Conservation (phyloP, 2,797 vertebrate genomes). For the Argyrosomus regius region DNA sequence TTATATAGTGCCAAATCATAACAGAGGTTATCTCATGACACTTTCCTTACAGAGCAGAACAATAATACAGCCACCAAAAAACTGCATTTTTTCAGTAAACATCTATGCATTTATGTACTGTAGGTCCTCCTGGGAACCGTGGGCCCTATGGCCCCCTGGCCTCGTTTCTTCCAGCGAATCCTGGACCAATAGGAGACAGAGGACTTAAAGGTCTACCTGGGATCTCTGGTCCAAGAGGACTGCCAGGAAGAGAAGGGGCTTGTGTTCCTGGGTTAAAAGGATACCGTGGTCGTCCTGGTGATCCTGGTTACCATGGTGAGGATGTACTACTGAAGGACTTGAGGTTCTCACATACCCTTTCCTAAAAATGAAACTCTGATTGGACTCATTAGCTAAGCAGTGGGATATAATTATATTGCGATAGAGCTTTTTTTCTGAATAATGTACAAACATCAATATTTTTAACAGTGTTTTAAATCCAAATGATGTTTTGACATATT, state of each 20-base stretch:
- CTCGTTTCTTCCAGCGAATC: not conserved
- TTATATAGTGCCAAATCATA: too few species aligned
- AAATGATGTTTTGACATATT: not conserved
- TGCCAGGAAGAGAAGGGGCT: conserved; percentile 32
- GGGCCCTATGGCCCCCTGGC: conserved; percentile 58
- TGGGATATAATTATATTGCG: not conserved
- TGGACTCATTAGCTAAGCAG: not conserved
- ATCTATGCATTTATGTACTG: conserved; percentile 29
- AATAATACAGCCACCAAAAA: too few species aligned
- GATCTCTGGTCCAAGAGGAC: conserved; percentile 56
- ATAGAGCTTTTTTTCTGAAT: not conserved
- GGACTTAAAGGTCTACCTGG: conserved; percentile 68
- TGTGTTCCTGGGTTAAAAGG: conserved; percentile 87
- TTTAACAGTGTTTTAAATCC: not conserved
- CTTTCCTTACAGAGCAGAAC: too few species aligned
- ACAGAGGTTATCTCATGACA: too few species aligned
- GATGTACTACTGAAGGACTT: not conserved
- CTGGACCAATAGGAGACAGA: conserved; percentile 67
- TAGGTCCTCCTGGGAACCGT: conserved; percentile 88
- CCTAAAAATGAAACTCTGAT: not conserved
- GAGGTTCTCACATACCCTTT: not conserved
- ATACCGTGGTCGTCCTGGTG: conserved; percentile 85
- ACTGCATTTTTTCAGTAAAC: not conserved
- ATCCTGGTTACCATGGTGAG: conserved; percentile 84
- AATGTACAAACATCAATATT: not conserved